Evolutionary conservation across 35 echinoderm and acorn worm species (phyloP).

Genomic region (Patiria miniata): DNA sequence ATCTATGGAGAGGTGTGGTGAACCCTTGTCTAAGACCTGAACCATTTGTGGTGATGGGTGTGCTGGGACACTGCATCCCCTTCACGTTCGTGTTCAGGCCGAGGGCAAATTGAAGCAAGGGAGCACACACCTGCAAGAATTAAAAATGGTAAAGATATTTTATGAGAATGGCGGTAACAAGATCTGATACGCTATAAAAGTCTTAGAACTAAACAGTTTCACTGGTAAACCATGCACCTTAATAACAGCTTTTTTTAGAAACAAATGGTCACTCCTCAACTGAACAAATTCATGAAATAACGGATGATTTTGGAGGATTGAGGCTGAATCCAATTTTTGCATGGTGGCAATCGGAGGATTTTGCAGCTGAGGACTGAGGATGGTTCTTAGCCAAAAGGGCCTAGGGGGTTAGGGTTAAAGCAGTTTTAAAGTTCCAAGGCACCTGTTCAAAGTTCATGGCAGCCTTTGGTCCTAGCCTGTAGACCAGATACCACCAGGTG

Average conservation of each 20-base stretch:
- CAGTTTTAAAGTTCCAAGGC: neutral
- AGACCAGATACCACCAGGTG: constrained; percentile 87
- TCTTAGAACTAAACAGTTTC: neutral
- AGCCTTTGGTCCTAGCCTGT: constrained; percentile 55
- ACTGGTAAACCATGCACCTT: too few species aligned
- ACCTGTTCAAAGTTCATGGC: constrained; percentile 88
- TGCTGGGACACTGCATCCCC: constrained; percentile 32
- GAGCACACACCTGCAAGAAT: constrained; percentile 68
- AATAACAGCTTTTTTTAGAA: too few species aligned
- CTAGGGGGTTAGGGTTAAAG: too few species aligned
- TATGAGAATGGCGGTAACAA: too few species aligned
- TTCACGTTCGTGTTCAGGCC: constrained; percentile 21
- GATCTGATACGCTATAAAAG: neutral
- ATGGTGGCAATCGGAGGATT: too few species aligned
- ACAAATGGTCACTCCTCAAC: too few species aligned
- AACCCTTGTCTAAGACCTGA: constrained; percentile 12
- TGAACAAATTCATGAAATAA: too few species aligned
- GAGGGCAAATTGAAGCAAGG: constrained; percentile 75
- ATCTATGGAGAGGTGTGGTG: constrained; percentile 5
- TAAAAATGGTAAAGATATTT: constrained; percentile 15
- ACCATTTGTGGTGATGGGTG: constrained; percentile 28
- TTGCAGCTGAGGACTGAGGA: too few species aligned
- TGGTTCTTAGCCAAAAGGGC: neutral
- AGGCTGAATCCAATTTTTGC: too few species aligned
- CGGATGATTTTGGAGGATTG: too few species aligned